phyloP scores from a whole-genome alignment of 2,888 invertebrate species.

The Platynereis dumerilii region DNA sequence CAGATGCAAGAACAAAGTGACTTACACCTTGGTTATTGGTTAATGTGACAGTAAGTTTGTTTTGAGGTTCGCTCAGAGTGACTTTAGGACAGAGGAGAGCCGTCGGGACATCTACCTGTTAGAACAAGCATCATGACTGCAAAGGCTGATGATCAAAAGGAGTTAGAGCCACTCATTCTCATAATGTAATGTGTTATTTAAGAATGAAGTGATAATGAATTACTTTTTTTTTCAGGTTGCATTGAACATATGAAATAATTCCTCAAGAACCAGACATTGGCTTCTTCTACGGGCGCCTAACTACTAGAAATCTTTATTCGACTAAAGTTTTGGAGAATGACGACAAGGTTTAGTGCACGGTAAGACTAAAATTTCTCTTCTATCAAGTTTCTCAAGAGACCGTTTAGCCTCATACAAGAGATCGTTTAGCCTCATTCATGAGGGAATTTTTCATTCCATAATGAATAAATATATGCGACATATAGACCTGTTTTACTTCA shows the following conservation, averaged over 20 bases:
- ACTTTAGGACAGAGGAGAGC: slow-evolving; percentile 34
- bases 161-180: slow-evolving; percentile 25
- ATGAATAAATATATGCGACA: too few relatives aligned
- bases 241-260: slow-evolving; percentile 39
- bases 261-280: slow-evolving; percentile 35
- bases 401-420: too few relatives aligned
- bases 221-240: slow-evolving; percentile 34
- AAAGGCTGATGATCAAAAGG: slow-evolving; percentile 47
- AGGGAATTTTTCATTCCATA: too few relatives aligned
- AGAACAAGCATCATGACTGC: slow-evolving; percentile 42
- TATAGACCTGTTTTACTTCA: too few relatives aligned
- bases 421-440: too few relatives aligned
- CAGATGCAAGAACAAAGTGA: slow-evolving; percentile 46
- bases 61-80: slow-evolving; percentile 43
- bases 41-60: slow-evolving; percentile 48
- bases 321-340: slow-evolving; percentile 33
- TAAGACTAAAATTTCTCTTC: slow-evolving; percentile 14
- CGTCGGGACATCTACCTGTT: slow-evolving; percentile 35
- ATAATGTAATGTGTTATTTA: too few relatives aligned
- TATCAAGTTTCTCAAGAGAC: neutral
- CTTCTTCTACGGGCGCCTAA: slow-evolving; percentile 50
- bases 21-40: slow-evolving; percentile 44
- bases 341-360: slow-evolving; percentile 29
- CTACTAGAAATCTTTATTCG: slow-evolving; percentile 48
- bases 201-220: too few relatives aligned